Evolutionary conservation across 2,888 invertebrate genomes (phyloP).

Genomic region (Poecilus cupreus): DNA sequence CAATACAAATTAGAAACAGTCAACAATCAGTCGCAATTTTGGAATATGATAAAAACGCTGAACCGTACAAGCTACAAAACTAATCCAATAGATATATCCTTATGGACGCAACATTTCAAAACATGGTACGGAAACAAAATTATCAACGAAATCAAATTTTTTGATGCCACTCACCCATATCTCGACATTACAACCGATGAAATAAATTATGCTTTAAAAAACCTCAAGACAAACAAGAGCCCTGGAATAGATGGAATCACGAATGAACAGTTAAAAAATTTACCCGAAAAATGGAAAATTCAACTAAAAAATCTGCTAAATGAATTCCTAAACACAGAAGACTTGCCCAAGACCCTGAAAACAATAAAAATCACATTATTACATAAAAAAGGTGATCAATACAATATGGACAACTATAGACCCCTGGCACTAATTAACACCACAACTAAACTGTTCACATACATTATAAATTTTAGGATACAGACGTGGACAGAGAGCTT

Average conservation of each 20-base stretch:
- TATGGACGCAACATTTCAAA: background rate
- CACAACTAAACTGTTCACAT: slow-evolving; percentile 62
- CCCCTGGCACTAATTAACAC: slow-evolving; percentile 62
- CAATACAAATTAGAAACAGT: background rate
- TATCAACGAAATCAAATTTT: background rate
- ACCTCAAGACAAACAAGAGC: slow-evolving; percentile 58
- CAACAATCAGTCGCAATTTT: background rate
- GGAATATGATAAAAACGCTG: background rate
- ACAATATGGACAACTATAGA: slow-evolving; percentile 60
- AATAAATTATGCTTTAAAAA: slow-evolving; percentile 3
- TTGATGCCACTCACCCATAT: background rate
- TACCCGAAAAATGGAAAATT: background rate
- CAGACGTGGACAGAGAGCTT: slow-evolving; percentile 61
- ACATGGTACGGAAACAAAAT: background rate
- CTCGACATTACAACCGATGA: slow-evolving; percentile 2
- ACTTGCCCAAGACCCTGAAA: background rate
- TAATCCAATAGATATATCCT: background rate
- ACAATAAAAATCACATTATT: background rate
- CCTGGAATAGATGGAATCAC: slow-evolving; percentile 62
- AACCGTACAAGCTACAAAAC: background rate
- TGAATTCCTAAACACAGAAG: background rate
- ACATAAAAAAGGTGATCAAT: background rate
- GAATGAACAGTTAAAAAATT: slow-evolving; percentile 17
- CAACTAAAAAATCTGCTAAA: background rate
- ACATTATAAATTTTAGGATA: slow-evolving; percentile 57